Evolutionary conservation across 2,888 invertebrate species (phyloP).

Genomic region (Epinotia ramella): DNA sequence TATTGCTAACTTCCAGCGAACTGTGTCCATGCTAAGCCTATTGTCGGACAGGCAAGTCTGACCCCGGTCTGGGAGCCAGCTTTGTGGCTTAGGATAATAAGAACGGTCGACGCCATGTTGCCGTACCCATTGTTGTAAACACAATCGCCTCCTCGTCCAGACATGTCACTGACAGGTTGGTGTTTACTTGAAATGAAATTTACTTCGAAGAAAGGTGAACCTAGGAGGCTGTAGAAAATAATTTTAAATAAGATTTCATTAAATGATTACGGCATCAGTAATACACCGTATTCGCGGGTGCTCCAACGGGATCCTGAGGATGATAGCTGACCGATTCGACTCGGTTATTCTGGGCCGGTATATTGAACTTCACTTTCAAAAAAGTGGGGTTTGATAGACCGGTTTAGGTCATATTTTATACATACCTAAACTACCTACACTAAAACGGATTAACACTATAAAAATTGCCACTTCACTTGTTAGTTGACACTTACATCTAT

Average conservation of each 20-base stretch:
- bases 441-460: too few species aligned
- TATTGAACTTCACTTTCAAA: too few species aligned
- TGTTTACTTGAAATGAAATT: slow-evolving; percentile 25
- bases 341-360: too few species aligned
- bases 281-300: too few species aligned
- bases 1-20: slow-evolving; percentile 18
- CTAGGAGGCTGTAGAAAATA: background rate
- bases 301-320: too few species aligned
- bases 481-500: too few species aligned
- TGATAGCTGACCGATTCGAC: too few species aligned
- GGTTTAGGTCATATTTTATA: too few species aligned
- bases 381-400: too few species aligned
- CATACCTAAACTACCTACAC: too few species aligned
- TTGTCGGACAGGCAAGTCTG: slow-evolving; percentile 46
- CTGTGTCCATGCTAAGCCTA: slow-evolving; percentile 27
- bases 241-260: background rate
- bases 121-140: slow-evolving; percentile 41
- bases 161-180: slow-evolving; percentile 36
- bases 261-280: too few species aligned
- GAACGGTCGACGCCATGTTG: slow-evolving; percentile 46
- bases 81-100: slow-evolving; percentile 49
- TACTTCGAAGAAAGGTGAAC: slow-evolving; percentile 1
- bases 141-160: slow-evolving; percentile 29
- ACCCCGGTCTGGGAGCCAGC: slow-evolving; percentile 46
- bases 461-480: too few species aligned